phyloP scores from a whole-genome alignment of 2,113 vertebrate genomes.

The Neomonachus schauinslandi region DNA sequence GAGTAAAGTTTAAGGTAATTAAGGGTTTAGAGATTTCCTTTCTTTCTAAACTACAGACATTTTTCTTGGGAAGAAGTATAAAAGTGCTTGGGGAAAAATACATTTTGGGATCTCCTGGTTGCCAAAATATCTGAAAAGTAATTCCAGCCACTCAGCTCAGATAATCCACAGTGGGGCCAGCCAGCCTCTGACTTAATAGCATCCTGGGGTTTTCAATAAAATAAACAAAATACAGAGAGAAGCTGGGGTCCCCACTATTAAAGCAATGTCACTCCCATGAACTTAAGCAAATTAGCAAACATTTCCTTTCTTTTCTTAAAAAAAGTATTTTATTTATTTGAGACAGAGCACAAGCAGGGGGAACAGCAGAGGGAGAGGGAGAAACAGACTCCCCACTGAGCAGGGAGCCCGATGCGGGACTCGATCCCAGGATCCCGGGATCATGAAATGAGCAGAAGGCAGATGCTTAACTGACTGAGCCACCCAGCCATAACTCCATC shows the following conservation, averaged over 20 bases:
- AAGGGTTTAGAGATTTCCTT: conserved; percentile 43
- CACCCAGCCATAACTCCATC: background rate
- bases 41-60: conserved; percentile 59
- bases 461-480: background rate
- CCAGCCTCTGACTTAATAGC: background rate
- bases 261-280: background rate
- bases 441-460: background rate
- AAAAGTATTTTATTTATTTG: background rate
- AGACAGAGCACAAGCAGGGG: background rate
- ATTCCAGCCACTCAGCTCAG: conserved; percentile 59
- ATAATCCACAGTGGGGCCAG: background rate
- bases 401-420: too few relatives aligned
- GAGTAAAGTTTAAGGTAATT: conserved; percentile 51
- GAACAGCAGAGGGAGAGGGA: background rate
- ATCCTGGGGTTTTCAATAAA: conserved; percentile 36
- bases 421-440: background rate
- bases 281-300: conserved; percentile 25
- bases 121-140: conserved; percentile 69
- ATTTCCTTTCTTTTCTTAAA: background rate
- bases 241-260: background rate
- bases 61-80: background rate
- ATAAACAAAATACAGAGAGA: conserved; percentile 33
- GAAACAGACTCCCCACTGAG: background rate
- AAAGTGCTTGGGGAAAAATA: conserved; percentile 46
- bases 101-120: conserved; percentile 46